These are phyloP conservation scores for Pasiphila rectangulata DNA, from an alignment of 2,888 invertebrate genomes.

Conservation along the genomic window DNA sequence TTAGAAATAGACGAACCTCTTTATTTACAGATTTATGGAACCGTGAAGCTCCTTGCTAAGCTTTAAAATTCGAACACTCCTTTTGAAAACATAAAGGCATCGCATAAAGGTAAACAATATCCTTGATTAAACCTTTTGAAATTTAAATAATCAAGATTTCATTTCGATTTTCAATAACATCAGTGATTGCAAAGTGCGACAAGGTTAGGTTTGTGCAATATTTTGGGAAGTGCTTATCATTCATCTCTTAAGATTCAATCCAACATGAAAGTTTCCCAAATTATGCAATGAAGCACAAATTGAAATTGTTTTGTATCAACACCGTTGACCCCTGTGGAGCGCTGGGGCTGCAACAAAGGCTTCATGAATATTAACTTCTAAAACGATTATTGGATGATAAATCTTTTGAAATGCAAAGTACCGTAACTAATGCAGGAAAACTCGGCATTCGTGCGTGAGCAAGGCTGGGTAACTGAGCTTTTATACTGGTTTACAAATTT, in stretches of 20 bases:
- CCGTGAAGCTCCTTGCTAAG: too few species aligned
- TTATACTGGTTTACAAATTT: too few species aligned
- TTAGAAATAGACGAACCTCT: too few species aligned
- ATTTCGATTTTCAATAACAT: conserved; percentile 27
- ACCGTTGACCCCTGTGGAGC: conserved; percentile 55
- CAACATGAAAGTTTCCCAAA: conserved; percentile 64
- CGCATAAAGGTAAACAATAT: too few species aligned
- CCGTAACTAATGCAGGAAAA: conserved; percentile 6
- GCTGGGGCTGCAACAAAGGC: conserved; percentile 45
- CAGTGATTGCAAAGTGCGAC: conserved; percentile 48
- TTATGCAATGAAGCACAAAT: conserved; percentile 66
- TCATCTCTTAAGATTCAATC: conserved; percentile 48
- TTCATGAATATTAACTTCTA: conserved; percentile 18
- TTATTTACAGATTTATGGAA: too few species aligned
- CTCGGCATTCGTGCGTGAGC: background rate
- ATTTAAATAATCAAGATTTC: background rate
- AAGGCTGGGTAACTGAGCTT: too few species aligned
- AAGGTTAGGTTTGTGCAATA: conserved; percentile 58
- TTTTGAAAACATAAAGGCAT: too few species aligned
- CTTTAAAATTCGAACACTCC: too few species aligned
- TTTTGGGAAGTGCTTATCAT: conserved; percentile 58
- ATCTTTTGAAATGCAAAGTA: conserved; percentile 27
- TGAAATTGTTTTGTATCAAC: conserved; percentile 63
- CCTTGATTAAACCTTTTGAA: background rate
- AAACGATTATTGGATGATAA: conserved; percentile 42